phyloP scores from a whole-genome alignment of 2,888 invertebrate genomes.

The Lochmaea crataegi region DNA sequence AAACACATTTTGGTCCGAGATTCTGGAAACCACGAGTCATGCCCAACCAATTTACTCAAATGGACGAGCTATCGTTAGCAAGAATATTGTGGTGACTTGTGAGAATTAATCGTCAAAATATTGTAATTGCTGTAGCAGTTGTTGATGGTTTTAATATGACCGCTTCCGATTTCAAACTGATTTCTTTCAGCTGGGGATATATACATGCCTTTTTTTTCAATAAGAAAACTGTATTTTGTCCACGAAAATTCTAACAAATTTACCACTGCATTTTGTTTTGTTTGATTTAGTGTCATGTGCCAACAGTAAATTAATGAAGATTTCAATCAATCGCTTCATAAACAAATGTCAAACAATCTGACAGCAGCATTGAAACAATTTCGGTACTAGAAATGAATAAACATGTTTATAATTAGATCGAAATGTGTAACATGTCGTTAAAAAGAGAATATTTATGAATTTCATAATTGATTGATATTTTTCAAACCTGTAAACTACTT shows the following conservation, averaged over 20 bases:
- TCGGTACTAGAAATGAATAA: background rate
- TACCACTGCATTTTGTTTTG: background rate
- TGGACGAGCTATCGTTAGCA: conserved; percentile 63
- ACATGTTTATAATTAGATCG: background rate
- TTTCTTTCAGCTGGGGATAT: conserved; percentile 5
- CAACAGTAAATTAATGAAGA: background rate
- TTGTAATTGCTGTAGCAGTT: conserved; percentile 65
- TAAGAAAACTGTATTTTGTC: background rate
- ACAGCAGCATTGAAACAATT: background rate
- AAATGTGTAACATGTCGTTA: background rate
- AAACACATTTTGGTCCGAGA: conserved; percentile 63
- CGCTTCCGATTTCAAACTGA: conserved; percentile 39
- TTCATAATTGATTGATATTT: background rate
- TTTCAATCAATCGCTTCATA: background rate
- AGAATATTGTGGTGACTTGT: conserved; percentile 65
- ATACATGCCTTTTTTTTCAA: background rate
- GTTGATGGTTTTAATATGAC: conserved; percentile 48
- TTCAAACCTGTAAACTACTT: no score
- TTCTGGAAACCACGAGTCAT: conserved; percentile 64
- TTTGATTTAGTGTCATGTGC: background rate
- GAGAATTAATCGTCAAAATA: conserved; percentile 66
- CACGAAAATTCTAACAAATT: background rate
- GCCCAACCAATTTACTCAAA: conserved; percentile 64
- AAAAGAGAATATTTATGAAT: background rate
- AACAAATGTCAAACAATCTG: background rate